These are phyloP conservation scores for Puntigrus tetrazona DNA, from an alignment of 2,113 vertebrate species.

Conservation along the genomic window DNA sequence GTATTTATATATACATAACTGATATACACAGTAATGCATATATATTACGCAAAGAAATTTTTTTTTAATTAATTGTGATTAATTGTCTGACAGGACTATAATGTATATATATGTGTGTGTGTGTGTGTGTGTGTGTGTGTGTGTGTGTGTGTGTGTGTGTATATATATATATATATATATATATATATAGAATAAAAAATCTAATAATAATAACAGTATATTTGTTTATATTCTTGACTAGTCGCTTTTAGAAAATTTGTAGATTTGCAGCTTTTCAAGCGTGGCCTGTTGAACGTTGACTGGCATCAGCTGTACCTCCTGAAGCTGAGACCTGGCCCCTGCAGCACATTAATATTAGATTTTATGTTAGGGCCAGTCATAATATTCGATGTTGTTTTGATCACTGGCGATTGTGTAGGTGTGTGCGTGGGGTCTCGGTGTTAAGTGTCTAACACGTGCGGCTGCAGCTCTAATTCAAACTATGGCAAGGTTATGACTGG, in stretches of 20 bases:
- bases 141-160: too few species aligned
- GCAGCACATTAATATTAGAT: constrained; percentile 8
- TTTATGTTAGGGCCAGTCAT: constrained; percentile 22
- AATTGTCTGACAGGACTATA: too few species aligned
- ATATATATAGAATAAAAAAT: too few species aligned
- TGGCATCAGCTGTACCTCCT: not conserved
- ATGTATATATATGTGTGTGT: too few species aligned
- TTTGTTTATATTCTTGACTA: too few species aligned
- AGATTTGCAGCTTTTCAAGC: not conserved
- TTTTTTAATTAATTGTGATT: too few species aligned
- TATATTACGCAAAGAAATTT: too few species aligned
- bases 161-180: too few species aligned
- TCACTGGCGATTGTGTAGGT: not conserved
- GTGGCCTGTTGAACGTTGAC: not conserved
- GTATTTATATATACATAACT: too few species aligned
- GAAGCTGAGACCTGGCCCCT: not conserved
- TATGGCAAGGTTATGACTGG: constrained; percentile 13
- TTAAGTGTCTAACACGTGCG: constrained; percentile 20
- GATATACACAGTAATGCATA: too few species aligned
- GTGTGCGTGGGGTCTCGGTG: not conserved
- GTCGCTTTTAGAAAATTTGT: not conserved
- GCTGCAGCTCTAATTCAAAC: constrained; percentile 24
- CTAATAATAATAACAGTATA: too few species aligned
- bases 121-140: too few species aligned
- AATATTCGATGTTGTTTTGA: constrained; percentile 34